These are phyloP conservation scores for Danaus melanippus DNA, from an alignment of 1,140 invertebrate species.

Conservation along the genomic window DNA sequence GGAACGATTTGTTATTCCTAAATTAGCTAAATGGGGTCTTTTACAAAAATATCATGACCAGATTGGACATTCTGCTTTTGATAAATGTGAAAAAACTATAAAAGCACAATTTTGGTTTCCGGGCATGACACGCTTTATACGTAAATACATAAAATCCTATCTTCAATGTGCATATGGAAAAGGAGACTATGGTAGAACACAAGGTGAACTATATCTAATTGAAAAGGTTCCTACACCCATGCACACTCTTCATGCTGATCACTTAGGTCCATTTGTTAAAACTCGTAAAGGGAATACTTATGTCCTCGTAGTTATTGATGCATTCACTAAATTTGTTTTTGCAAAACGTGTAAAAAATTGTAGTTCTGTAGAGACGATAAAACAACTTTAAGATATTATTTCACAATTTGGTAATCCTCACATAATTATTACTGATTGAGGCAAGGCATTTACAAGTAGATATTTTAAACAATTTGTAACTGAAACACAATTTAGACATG, in stretches of 20 bases:
- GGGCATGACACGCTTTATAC: too few species aligned
- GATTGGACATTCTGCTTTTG: too few species aligned
- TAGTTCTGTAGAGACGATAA: constrained; percentile 25
- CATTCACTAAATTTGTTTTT: constrained; percentile 38
- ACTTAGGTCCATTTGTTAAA: constrained; percentile 35
- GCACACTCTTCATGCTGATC: constrained; percentile 35
- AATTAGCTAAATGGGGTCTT: too few species aligned
- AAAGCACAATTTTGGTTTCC: too few species aligned
- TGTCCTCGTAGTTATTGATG: constrained; percentile 33
- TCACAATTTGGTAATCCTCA: constrained; percentile 25
- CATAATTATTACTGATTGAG: constrained; percentile 31
- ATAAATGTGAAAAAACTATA: too few species aligned
- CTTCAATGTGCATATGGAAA: constrained; percentile 23
- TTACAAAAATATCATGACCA: too few species aligned
- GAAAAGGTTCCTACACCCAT: constrained; percentile 26
- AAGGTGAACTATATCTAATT: constrained; percentile 32
- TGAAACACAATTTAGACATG: constrained; percentile 22
- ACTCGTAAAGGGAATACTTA: constrained; percentile 24
- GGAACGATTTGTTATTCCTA: too few species aligned
- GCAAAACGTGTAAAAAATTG: constrained; percentile 20
- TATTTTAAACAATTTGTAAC: constrained; percentile 27
- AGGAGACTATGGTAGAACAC: constrained; percentile 11
- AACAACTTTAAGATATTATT: constrained; percentile 19
- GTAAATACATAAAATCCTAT: too few species aligned
- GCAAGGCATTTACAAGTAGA: constrained; percentile 26